phyloP scores from a whole-genome alignment of 2,113 vertebrate species.

The Morone saxatilis region DNA sequence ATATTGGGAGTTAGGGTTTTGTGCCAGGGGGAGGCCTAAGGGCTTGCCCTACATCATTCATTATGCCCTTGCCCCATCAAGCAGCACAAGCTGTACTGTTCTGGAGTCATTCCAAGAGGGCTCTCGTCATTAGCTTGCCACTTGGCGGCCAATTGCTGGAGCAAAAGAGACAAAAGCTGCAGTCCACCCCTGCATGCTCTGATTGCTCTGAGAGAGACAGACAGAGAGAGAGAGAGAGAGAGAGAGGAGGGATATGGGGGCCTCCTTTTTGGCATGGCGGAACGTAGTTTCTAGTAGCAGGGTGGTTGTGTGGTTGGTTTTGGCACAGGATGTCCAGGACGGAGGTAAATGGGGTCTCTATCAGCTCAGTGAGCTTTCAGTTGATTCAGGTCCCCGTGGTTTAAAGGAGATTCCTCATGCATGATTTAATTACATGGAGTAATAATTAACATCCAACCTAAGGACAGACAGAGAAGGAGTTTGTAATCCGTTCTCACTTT shows the following conservation, averaged over 20 bases:
- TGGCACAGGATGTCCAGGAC: constrained; percentile 69
- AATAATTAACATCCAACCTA: constrained; percentile 32
- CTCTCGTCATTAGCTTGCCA: constrained; percentile 85
- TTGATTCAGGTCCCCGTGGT: constrained; percentile 41
- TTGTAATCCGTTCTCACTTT: neutral
- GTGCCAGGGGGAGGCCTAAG: constrained; percentile 71
- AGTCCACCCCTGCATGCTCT: constrained; percentile 85
- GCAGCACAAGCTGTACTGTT: constrained; percentile 66
- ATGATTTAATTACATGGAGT: constrained; percentile 45
- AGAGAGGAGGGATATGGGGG: constrained; percentile 52
- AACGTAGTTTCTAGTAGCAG: constrained; percentile 67
- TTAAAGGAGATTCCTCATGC: constrained; percentile 48
- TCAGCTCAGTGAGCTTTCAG: constrained; percentile 53
- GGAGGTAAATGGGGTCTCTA: constrained; percentile 72
- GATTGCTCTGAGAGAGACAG: constrained; percentile 77
- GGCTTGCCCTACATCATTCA: constrained; percentile 79
- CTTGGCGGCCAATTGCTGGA: constrained; percentile 84
- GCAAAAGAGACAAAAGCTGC: constrained; percentile 81
- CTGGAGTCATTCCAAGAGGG: constrained; percentile 71
- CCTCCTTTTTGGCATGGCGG: constrained; percentile 75
- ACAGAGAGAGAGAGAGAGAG: constrained; percentile 40
- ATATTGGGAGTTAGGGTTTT: constrained; percentile 47
- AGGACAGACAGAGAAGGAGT: neutral
- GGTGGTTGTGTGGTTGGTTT: constrained; percentile 73
- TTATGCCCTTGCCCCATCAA: constrained; percentile 75